Evolutionary conservation across 2,113 vertebrate genomes (phyloP), one percentile per base, ranked within the genome.

Genomic region (Mormyrus lacerda): DNA sequence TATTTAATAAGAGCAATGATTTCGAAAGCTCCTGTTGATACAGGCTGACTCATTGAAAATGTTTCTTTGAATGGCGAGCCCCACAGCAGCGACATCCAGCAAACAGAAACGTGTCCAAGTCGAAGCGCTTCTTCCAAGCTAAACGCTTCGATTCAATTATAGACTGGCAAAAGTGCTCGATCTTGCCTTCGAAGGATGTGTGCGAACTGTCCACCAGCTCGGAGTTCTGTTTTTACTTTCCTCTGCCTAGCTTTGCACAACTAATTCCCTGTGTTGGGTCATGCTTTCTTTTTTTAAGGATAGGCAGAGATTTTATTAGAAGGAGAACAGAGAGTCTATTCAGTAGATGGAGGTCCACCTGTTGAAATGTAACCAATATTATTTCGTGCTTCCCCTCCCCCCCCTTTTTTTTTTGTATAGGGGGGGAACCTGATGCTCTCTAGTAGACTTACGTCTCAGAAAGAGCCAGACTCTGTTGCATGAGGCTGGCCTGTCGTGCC

Each of bases 391-490:
- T n/a, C n/a, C n/a, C n/a, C n/a, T n/a, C n/a, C n/a, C n/a, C n/a
- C n/a, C 44, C 44, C 95, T 94, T 91, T 92, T 94, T 92, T 93
- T 94, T 96, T 96, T 96, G 10, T 93, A 93, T 91, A 93, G 96
- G 95, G 97, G 93, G 96, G 95, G 97, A 96, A 96, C 93, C 91
- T 91, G 93, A 96, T 89, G 89, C 93, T 45, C 92, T 92, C 91
- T 93, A 93, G 90, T 91, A 91, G 92, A 93, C 90, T 90, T 86
- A 89, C 19, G 2, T 94, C 89, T 95, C 92, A 94, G 91, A 94
- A 92, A 94, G 91, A 91, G 89, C 13, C 91, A 92, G 93, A 94
- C 87, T 95, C 82, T 93, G 91, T 89, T 87, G 47, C 86, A 92
- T 50, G 91, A n/a, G 0, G 0, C 47, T 92, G 87, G 90, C 94